Evolutionary conservation across 2,797 vertebrate genomes (phyloP).

Genomic region (Gallinago nigripennis): DNA sequence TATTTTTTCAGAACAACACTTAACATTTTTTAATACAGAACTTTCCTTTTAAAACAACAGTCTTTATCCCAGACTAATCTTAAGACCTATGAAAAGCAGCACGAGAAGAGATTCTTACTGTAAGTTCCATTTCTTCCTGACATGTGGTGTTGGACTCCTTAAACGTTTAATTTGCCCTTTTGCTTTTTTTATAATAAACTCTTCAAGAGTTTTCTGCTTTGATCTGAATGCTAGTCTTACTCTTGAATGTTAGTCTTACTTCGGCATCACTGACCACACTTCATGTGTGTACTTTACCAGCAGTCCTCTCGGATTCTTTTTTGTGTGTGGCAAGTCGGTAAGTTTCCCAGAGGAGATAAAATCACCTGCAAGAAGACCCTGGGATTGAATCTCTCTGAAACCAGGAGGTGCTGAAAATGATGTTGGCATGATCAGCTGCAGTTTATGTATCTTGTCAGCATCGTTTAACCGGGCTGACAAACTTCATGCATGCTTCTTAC

Average conservation of each 20-base stretch:
- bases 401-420: background rate
- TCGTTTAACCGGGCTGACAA: rapidly evolving
- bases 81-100: background rate
- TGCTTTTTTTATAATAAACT: background rate
- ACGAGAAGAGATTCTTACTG: background rate
- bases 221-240: background rate
- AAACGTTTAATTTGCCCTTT: background rate
- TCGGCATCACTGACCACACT: background rate
- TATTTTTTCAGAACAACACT: background rate
- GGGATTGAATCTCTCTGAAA: background rate
- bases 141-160: background rate
- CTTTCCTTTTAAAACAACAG: background rate
- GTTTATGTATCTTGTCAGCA: background rate
- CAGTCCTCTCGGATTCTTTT: background rate
- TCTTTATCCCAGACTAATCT: background rate
- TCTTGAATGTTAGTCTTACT: background rate
- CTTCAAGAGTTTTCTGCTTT: background rate
- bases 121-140: background rate
- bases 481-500: background rate
- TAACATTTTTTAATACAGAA: background rate
- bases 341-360: background rate
- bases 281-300: background rate
- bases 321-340: rapidly evolving
- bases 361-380: background rate
- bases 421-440: background rate